Base-by-base conservation (phyloP, 1,140 invertebrate species). In the Hycleus cichorii region DNA sequence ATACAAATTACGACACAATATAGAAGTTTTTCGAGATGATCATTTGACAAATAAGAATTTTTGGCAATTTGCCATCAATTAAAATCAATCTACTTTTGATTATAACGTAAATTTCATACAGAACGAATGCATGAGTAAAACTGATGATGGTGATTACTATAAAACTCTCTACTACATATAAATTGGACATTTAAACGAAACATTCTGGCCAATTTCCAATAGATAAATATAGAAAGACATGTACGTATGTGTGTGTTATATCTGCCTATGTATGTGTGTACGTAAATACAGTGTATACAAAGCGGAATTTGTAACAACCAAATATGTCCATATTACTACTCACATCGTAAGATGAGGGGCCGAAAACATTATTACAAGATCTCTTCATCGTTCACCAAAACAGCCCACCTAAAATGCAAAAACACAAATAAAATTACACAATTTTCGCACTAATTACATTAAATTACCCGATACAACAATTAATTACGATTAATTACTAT, bases 221-320 rank as follows among this genome's bases (percentile, higher is more conserved):
- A 67, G 65, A 64, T 67, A 67, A 63, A 58, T 67, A 59, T 67
- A 65, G 63, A 58, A 62, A 48, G 52, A 58, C 49, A 40, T 62
- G 50, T 18, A 18, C 18, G 18, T 18, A 18, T 18, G 18, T 18
- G 18, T 18, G 18, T 18, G 18, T 18, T 18, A 18, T 18, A 18
- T 18, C 18, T 18, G 18, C 18, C 18, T 18, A 18, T 18, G 18
- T 18, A 18, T 18, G 18, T 18, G 32, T 49, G 46, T 50, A 55
- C 43, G 25, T 43, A 57, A 54, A 59, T 58, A 55, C 47, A 53
- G 51, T 53, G 32, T 32, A 39, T 44, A 53, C 51, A 53, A 53
- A 53, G 26, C 43, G 40, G n/a, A 59, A 25, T 55, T 53, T 57
- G 32, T 60, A 60, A 53, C 54, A 60, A 50, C 47, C 46, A 60